Conservation (phyloP, 2,797 vertebrate species). For the Enteromius mattozi region DNA sequence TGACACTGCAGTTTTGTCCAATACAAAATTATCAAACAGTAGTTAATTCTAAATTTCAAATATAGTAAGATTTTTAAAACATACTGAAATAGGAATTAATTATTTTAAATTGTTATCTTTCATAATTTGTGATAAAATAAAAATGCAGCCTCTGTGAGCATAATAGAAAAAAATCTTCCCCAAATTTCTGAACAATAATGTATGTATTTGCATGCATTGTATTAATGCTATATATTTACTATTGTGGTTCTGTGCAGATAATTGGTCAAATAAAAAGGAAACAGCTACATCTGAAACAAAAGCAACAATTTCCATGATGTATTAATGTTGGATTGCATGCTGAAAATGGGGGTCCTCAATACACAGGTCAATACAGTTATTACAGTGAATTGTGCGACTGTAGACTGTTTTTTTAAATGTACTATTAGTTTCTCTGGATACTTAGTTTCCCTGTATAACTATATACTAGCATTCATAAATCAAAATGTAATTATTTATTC, state of each 20-base stretch:
- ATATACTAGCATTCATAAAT: constrained; percentile 5
- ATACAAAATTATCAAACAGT: neutral
- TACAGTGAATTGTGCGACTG: neutral
- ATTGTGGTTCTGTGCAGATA: neutral
- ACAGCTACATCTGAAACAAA: neutral
- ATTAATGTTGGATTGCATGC: neutral
- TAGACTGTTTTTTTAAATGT: neutral
- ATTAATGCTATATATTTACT: neutral
- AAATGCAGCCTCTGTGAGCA: neutral
- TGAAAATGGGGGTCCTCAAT: neutral
- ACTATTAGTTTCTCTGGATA: neutral
- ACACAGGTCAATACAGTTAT: neutral
- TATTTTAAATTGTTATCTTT: neutral
- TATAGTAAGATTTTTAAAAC: neutral
- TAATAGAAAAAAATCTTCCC: too few relatives aligned
- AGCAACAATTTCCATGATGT: neutral
- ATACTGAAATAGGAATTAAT: neutral
- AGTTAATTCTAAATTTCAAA: neutral
- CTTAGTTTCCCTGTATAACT: neutral
- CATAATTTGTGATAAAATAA: too few relatives aligned
- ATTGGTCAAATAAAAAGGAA: neutral
- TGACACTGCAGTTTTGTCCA: neutral
- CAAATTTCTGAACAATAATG: neutral
- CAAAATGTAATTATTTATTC: constrained; percentile 13
- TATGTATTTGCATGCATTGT: neutral